Evolutionary conservation across 2,797 vertebrate species (phyloP).

Genomic region (Discoglossus pictus): DNA sequence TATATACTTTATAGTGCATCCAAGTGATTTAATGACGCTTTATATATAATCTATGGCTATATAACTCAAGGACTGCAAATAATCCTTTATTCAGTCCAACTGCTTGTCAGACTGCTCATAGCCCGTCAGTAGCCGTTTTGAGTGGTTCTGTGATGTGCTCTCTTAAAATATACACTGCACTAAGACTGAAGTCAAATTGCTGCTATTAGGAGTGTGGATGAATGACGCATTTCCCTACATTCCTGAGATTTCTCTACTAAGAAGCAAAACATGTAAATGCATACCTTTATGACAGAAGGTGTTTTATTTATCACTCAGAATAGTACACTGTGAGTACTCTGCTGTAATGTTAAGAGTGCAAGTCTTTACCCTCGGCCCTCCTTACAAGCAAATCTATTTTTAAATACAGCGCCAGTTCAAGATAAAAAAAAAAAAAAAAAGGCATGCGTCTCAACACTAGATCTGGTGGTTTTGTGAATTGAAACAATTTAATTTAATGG

Average conservation of each 20-base stretch:
- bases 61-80: too few species aligned
- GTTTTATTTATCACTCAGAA: constrained; percentile 15
- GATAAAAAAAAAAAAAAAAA: background rate
- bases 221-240: constrained; percentile 20
- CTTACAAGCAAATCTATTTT: background rate
- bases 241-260: constrained; percentile 8
- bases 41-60: too few species aligned
- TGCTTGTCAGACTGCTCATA: background rate
- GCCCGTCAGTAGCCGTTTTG: background rate
- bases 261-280: background rate
- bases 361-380: background rate
- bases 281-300: constrained; percentile 5
- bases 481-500: too few species aligned
- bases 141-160: background rate
- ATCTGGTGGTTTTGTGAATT: too few species aligned
- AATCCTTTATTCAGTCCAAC: background rate
- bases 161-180: too few species aligned
- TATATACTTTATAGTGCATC: too few species aligned
- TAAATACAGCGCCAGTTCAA: background rate
- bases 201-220: constrained; percentile 7
- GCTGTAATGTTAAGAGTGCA: background rate
- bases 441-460: too few species aligned
- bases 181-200: background rate
- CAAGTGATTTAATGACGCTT: too few species aligned
- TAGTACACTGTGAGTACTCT: background rate